A percentile compares a stretch with the other conserved stretches of the same genome.
Evolutionary conservation across 1,140 invertebrate genomes (phyloP).

Genomic region (Euwallacea similis): DNA sequence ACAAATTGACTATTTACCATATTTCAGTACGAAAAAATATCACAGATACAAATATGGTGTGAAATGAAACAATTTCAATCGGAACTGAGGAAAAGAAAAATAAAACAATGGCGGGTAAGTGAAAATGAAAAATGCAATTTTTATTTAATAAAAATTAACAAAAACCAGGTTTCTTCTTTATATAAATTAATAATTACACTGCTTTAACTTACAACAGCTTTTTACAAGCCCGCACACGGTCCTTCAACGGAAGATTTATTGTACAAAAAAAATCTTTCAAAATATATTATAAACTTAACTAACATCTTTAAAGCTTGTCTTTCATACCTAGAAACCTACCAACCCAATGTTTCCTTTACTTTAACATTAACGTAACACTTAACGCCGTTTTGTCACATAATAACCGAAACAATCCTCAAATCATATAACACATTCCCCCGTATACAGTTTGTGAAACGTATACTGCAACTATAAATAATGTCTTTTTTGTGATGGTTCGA

Average conservation of each 20-base stretch:
- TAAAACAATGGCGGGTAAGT: conserved; percentile 40
- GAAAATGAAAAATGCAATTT: conserved; percentile 46
- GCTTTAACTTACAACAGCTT: conserved; percentile 48
- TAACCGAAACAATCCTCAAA: conserved; percentile 30
- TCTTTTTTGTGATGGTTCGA: conserved; percentile 5
- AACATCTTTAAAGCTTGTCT: conserved; percentile 44
- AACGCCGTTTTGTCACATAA: conserved; percentile 7
- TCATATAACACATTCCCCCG: conserved; percentile 23
- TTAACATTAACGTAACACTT: conserved; percentile 38
- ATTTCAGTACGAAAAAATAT: conserved; percentile 51
- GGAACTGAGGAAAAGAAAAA: conserved; percentile 35
- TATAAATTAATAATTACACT: conserved; percentile 45
- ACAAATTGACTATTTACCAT: conserved; percentile 51
- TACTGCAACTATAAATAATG: conserved; percentile 20
- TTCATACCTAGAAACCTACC: conserved; percentile 39
- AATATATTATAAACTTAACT: conserved; percentile 42
- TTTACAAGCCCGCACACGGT: conserved; percentile 17
- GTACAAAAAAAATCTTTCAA: conserved; percentile 41
- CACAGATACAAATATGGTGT: conserved; percentile 48
- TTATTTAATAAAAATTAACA: conserved; percentile 52
- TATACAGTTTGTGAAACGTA: conserved; percentile 38
- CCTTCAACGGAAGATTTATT: conserved; percentile 40
- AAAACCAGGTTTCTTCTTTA: conserved; percentile 48
- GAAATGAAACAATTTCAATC: conserved; percentile 29
- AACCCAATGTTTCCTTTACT: conserved; percentile 34